These are phyloP conservation scores for Plutella xylostella DNA, from an alignment of 2,888 invertebrate genomes.

Conservation along the genomic window DNA sequence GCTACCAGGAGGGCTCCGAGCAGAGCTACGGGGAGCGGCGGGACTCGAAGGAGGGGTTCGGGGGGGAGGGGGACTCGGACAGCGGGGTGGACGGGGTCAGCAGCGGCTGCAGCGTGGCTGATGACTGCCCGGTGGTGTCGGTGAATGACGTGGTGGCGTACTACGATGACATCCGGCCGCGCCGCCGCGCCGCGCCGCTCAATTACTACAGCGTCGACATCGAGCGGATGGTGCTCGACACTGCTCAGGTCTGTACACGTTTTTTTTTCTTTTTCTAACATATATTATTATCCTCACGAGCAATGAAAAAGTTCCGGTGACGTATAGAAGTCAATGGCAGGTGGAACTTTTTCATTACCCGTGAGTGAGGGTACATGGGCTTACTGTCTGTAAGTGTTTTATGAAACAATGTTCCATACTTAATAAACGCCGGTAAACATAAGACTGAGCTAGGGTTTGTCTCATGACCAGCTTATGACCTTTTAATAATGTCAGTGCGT, in stretches of 20 bases:
- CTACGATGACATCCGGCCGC: slow-evolving; percentile 55
- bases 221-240: slow-evolving; percentile 53
- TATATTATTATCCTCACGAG: too few species aligned
- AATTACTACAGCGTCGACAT: slow-evolving; percentile 59
- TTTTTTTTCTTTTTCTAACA: neutral
- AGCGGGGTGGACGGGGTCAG: slow-evolving; percentile 71
- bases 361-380: too few species aligned
- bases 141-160: slow-evolving; percentile 64
- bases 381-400: too few species aligned
- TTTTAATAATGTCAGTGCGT: too few species aligned
- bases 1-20: slow-evolving; percentile 59
- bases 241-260: slow-evolving; percentile 43
- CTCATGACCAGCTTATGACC: too few species aligned
- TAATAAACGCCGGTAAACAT: too few species aligned
- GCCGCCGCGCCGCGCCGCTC: slow-evolving; percentile 53
- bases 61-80: slow-evolving; percentile 60
- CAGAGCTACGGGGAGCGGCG: slow-evolving; percentile 54
- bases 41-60: slow-evolving; percentile 57
- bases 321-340: too few species aligned
- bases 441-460: too few species aligned
- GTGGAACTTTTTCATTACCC: too few species aligned
- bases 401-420: too few species aligned
- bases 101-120: slow-evolving; percentile 68
- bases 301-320: too few species aligned
- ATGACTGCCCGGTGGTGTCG: slow-evolving; percentile 67